phyloP scores from a whole-genome alignment of 2,113 vertebrate species.

The Gracilinanus agilis region DNA sequence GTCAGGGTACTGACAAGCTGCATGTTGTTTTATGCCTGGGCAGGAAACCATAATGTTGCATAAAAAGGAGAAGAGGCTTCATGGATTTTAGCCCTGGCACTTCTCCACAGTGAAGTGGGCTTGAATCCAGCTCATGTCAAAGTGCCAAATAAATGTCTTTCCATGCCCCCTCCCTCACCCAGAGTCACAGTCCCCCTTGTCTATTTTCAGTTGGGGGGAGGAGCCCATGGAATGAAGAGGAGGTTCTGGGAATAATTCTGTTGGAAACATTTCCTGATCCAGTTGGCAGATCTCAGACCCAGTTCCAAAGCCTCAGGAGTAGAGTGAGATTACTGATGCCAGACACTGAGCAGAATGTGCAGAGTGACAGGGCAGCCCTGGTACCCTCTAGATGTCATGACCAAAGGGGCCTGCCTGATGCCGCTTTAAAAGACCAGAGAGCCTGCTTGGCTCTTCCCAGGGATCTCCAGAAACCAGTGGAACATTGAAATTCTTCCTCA shows the following conservation, averaged over 20 bases:
- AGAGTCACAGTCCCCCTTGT: not conserved
- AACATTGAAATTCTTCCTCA: conserved; percentile 32
- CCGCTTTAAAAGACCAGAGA: not conserved
- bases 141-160: conserved; percentile 42
- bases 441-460: not conserved
- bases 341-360: not conserved
- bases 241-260: conserved; percentile 1
- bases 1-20: not conserved
- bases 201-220: conserved; percentile 9
- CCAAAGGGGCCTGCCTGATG: not conserved
- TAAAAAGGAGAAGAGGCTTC: not conserved
- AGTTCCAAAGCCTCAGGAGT: conserved; percentile 14
- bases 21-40: conserved; percentile 38
- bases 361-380: not conserved
- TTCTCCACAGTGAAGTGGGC: conserved; percentile 35
- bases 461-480: not conserved
- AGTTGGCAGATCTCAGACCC: conserved; percentile 31
- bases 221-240: not conserved
- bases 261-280: conserved; percentile 43
- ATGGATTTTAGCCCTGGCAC: conserved; percentile 48
- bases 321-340: conserved; percentile 32
- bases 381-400: not conserved
- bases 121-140: conserved; percentile 3
- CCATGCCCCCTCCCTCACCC: conserved; percentile 13
- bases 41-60: conserved; percentile 28